These are phyloP conservation scores for Drosophila crucigera DNA, from an alignment of 2,888 invertebrate genomes.

Conservation along the genomic window DNA sequence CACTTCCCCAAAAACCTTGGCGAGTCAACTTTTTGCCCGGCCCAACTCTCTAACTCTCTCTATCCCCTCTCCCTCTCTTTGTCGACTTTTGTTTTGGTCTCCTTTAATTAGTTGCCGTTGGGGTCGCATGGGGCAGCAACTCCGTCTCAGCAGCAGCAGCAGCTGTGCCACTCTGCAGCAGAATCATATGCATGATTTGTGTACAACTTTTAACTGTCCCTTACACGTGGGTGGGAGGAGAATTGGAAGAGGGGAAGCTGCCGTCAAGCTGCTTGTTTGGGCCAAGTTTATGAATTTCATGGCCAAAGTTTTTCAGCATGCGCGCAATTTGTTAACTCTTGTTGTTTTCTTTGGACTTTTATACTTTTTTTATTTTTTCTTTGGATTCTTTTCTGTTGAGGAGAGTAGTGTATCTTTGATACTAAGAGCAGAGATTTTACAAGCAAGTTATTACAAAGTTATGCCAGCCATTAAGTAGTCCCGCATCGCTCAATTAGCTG, in stretches of 20 bases:
- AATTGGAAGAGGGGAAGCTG: conserved; percentile 21
- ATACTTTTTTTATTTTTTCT: conserved; percentile 39
- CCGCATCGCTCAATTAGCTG: conserved; percentile 56
- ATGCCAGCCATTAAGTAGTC: conserved; percentile 32
- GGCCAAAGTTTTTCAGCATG: conserved; percentile 73
- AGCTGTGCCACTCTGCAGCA: conserved; percentile 35
- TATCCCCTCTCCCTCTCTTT: neutral
- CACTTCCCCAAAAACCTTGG: conserved; percentile 54
- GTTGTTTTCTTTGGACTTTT: conserved; percentile 36
- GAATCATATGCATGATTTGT: conserved; percentile 80
- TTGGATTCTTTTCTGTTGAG: conserved; percentile 20
- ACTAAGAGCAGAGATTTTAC: conserved; percentile 50
- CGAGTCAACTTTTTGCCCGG: conserved; percentile 12
- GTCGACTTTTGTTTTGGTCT: conserved; percentile 35
- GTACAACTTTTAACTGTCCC: conserved; percentile 70
- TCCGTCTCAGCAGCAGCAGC: conserved; percentile 25
- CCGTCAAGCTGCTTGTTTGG: conserved; percentile 60
- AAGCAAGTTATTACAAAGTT: conserved; percentile 51
- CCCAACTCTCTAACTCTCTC: conserved; percentile 10
- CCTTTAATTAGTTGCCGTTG: conserved; percentile 66
- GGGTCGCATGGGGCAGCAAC: conserved; percentile 49
- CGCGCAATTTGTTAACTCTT: conserved; percentile 69
- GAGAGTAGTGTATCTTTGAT: conserved; percentile 47
- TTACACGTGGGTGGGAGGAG: neutral
- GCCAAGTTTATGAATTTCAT: conserved; percentile 81